Evolutionary conservation across 2,113 vertebrate genomes (phyloP).

Genomic region (Semnornis frantzii): DNA sequence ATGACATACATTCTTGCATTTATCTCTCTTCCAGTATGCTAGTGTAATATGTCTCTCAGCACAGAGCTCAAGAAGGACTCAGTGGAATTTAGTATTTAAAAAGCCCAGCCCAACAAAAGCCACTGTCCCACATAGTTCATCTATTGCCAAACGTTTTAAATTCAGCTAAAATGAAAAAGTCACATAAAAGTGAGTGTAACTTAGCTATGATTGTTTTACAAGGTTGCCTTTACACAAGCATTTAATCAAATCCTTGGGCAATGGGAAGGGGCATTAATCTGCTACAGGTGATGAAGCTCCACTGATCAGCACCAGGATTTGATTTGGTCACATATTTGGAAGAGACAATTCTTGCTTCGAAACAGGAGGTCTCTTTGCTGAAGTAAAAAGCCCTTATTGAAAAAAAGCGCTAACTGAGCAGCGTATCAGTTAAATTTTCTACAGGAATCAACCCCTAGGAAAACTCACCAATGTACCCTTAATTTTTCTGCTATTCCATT

Average conservation of each 20-base stretch:
- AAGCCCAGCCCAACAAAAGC: rapidly evolving
- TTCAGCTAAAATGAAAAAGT: background rate
- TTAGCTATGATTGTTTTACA: background rate
- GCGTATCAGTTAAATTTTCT: background rate
- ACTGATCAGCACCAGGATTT: background rate
- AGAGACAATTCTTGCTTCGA: background rate
- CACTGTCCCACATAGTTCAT: background rate
- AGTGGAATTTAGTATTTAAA: background rate
- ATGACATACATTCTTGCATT: background rate
- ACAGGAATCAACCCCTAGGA: background rate
- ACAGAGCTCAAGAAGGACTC: background rate
- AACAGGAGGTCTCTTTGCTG: background rate
- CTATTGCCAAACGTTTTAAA: background rate
- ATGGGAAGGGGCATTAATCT: background rate
- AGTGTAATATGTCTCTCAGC: background rate
- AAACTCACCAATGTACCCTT: background rate
- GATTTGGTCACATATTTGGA: background rate
- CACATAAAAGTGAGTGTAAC: background rate
- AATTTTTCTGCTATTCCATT: background rate
- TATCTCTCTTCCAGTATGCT: background rate
- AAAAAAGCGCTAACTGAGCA: background rate
- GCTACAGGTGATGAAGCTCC: background rate
- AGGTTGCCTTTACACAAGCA: background rate
- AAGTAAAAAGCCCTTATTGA: background rate
- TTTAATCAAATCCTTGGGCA: background rate